phyloP scores from a whole-genome alignment of 2,888 invertebrate genomes.

The Torymus aiolomorphi region DNA sequence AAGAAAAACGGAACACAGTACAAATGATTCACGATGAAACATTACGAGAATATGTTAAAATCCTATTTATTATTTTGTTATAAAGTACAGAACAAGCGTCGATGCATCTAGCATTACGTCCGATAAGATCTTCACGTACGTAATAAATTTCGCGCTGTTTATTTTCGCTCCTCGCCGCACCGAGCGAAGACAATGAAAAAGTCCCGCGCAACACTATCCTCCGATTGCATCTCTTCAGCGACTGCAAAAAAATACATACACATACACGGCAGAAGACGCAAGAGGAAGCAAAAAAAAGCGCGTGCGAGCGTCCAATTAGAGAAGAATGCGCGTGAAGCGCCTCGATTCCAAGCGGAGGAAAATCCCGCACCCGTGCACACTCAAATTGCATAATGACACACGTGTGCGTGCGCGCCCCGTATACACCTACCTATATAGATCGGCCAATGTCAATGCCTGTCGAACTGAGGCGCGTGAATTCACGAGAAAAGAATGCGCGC shows the following conservation, averaged over 20 bases:
- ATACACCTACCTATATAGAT: no score
- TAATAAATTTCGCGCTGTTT: no score
- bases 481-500: not conserved
- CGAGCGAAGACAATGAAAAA: no score
- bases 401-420: not conserved
- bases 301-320: constrained; percentile 1
- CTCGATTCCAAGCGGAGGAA: constrained; percentile 5
- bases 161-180: no score
- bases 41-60: no score
- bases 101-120: no score
- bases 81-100: no score
- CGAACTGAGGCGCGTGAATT: not conserved
- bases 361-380: not conserved
- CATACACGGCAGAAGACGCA: not conserved
- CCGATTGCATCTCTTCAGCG: not conserved
- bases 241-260: not conserved
- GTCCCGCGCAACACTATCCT: no score
- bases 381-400: constrained; percentile 33
- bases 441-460: constrained; percentile 35
- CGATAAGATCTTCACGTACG: no score
- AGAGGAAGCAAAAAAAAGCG: not conserved
- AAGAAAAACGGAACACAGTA: no score
- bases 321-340: constrained; percentile 10
- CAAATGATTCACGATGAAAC: no score
- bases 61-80: no score